Base-by-base conservation (phyloP, 35 echinoderm and acorn worm genomes). In the Holothuria glaberrima region DNA sequence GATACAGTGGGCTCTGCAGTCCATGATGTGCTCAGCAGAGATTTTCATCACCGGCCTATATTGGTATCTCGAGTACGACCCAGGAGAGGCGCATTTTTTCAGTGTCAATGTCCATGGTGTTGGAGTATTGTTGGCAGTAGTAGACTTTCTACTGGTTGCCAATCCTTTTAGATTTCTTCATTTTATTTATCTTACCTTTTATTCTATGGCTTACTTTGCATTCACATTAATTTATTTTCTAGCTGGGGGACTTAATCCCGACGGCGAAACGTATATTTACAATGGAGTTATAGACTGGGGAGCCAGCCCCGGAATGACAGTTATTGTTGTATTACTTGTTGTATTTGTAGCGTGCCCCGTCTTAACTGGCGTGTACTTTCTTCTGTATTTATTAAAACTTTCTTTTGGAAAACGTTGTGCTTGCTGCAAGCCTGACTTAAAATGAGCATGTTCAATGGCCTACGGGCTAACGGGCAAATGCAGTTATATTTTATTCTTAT, bases 151-250 rank as follows among this genome's bases (percentile, higher is more conserved):
- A 19, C 21, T 97, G 18, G 83, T 93, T 14, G 95, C 89, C 25
- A 91, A 72, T 52, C 95, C 95, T 34, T 88, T 60, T 48, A 88
- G 95, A 14, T 24, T 94, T 18, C 85, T 97, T 9, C 95, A 97
- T 63, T 24, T 93, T 26, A 78, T 97, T 6, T 94, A 91, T 52
- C 84, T 89, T 31, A 41, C 71, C 30, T 16, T 93, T 0, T 48
- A 72, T 5, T 62, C 95, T 0, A 59, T 80, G 1, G 41, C 94
- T 12, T 97, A 91, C 67, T 97, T 97, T 80, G 18, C 89, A 12
- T 97, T 97, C 75, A 97, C 95, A 9, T 59, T 44, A 14, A 86
- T 97, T 20, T 97, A 97, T 58, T 67, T 59, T 50, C 84, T 74
- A 7, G 95, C 89, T 13, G 95, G 95, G 46, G 95, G 95, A n/a